Conservation (phyloP, 2,888 invertebrate species). For the Cosmia pyralina region DNA sequence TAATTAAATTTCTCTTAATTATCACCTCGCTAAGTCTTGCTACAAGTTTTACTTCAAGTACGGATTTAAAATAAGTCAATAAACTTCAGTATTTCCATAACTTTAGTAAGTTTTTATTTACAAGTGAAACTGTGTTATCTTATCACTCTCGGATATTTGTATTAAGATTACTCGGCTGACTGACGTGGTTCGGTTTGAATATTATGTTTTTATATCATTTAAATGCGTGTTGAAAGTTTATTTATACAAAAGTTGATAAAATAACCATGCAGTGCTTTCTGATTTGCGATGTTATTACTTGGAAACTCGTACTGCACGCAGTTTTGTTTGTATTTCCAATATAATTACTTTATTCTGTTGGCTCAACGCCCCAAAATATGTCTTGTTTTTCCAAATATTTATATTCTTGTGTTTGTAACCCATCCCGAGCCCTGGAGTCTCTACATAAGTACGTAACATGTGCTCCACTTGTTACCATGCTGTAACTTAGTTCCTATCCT, state of each 20-base stretch:
- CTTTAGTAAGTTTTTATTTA: background rate
- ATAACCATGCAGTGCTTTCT: slow-evolving; percentile 25
- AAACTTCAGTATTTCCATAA: slow-evolving; percentile 9
- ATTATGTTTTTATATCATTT: slow-evolving; percentile 37
- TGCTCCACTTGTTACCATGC: no score
- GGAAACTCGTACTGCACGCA: background rate
- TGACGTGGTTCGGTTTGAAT: slow-evolving; percentile 27
- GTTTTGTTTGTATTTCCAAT: slow-evolving; percentile 34
- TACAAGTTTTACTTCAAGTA: slow-evolving; percentile 33
- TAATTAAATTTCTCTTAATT: slow-evolving; percentile 58
- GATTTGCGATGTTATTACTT: slow-evolving; percentile 29
- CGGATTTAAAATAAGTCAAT: slow-evolving; percentile 15
- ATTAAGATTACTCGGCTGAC: slow-evolving; percentile 5
- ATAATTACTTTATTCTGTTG: slow-evolving; percentile 2
- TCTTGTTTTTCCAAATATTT: slow-evolving; percentile 35
- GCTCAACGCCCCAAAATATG: slow-evolving; percentile 2
- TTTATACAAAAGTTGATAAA: slow-evolving; percentile 41
- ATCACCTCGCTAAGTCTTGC: slow-evolving; percentile 17
- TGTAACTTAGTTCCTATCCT: no score
- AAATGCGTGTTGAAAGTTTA: slow-evolving; percentile 45
- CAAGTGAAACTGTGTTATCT: slow-evolving; percentile 28
- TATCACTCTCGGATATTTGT: slow-evolving; percentile 32
- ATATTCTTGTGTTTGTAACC: slow-evolving; percentile 18
- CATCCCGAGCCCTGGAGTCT: background rate
- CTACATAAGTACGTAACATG: background rate